phyloP scores from a whole-genome alignment of 2,797 vertebrate genomes.

The Onychomys leucogaster region DNA sequence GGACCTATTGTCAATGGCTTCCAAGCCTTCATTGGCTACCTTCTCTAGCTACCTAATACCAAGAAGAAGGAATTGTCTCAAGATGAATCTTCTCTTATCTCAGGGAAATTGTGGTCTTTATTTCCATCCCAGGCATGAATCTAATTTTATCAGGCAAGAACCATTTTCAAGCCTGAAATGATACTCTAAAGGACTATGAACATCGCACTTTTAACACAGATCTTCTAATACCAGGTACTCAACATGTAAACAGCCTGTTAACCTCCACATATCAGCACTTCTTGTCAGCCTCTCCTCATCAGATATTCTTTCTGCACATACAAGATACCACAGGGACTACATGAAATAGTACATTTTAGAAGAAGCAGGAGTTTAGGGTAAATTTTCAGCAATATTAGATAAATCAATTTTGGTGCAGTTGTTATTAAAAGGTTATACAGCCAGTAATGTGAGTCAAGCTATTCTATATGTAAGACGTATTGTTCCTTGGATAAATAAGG shows the following conservation, averaged over 20 bases:
- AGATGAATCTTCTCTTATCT: neutral
- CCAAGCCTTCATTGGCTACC: neutral
- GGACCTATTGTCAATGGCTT: neutral
- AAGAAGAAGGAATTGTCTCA: neutral
- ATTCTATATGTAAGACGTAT: neutral
- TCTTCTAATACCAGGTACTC: neutral
- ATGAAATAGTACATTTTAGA: neutral
- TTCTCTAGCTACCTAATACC: neutral
- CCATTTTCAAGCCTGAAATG: slow-evolving; percentile 24
- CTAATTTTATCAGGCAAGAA: slow-evolving; percentile 30
- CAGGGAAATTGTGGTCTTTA: neutral
- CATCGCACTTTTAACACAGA: neutral
- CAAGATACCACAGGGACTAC: neutral
- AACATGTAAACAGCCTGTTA: neutral
- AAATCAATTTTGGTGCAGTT: neutral
- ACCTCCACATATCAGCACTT: neutral
- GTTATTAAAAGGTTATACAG: neutral
- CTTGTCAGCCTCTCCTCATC: neutral
- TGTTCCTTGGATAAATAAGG: neutral
- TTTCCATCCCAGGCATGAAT: neutral
- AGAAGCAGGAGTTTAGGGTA: neutral
- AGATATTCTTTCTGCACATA: neutral
- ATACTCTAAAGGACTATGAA: neutral
- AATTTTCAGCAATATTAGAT: neutral
- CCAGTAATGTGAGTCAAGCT: neutral